Evolutionary conservation across 2,888 invertebrate species (phyloP), one percentile per base, ranked within the genome.

Genomic region (Trachelus iudaicus): DNA sequence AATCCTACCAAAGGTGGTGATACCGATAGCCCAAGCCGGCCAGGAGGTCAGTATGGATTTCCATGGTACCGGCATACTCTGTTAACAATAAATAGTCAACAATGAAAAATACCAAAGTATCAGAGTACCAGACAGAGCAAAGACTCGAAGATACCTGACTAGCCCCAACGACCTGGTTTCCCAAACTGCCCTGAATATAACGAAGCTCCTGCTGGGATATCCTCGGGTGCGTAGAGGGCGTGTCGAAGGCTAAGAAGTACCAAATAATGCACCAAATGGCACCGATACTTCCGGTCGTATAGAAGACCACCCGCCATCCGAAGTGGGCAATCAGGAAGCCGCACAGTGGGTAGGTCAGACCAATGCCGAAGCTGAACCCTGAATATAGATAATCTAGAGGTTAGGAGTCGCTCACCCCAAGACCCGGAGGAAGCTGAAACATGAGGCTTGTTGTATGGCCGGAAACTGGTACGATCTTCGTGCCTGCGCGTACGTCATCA

Each of bases 291-390:
- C 95, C 95, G 11, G 95, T 95, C 15, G 95, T 95, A 89, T 95
- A 95, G 91, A 95, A 95, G 13, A 95, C 94, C 34, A 93, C 92
- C 15, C 94, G 92, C 95, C 95, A 95, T 76, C 95, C 95, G 79
- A 94, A 94, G 81, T 94, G 93, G 68, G 94, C 94, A 83, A 95
- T 95, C 83, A 95, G 92, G 88, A 95, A 94, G 69, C 95, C 95
- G 87, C 95, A 95, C 69, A 95, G 90, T 23, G 95, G 95, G 90
- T 95, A 95, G 56, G 95, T 95, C 84, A 95, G 89, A 12, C 95
- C 95, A 83, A 95, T 95, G 34, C 95, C 95, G 86, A 95, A 95
- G 88, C 95, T 95, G 92, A 95, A 95, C 87, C 95, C 95, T 93
- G 91, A 85, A 89, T 89, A 90, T 89, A 90, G 89, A 90, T 86